Evolutionary conservation across 2,888 invertebrate species (phyloP).

Genomic region (Hydropsyche betteni): DNA sequence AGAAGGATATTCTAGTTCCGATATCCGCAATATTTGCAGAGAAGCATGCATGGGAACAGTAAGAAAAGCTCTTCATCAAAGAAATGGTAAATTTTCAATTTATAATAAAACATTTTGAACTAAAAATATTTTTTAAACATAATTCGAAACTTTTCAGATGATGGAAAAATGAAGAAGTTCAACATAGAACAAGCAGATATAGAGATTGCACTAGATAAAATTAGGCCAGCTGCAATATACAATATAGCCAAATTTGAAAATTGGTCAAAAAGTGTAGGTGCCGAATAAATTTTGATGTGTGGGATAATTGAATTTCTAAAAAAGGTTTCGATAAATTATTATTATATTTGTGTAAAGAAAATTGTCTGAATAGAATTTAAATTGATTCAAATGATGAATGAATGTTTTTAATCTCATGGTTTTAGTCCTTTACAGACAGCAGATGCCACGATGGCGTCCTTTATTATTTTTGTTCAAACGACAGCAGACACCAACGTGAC

Average conservation of each 20-base stretch:
- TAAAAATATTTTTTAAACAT: neutral
- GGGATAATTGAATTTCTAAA: too few species aligned
- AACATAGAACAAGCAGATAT: slow-evolving; percentile 58
- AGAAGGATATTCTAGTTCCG: slow-evolving; percentile 87
- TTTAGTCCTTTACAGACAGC: too few species aligned
- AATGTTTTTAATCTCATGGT: too few species aligned
- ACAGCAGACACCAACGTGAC: too few species aligned
- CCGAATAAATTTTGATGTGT: slow-evolving; percentile 54
- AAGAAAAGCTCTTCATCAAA: slow-evolving; percentile 67
- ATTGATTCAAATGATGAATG: too few species aligned
- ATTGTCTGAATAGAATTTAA: too few species aligned
- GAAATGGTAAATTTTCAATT: slow-evolving; percentile 49
- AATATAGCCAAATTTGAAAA: slow-evolving; percentile 66
- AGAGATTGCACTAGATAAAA: slow-evolving; percentile 64
- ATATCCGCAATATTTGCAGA: slow-evolving; percentile 86
- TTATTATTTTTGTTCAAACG: too few species aligned
- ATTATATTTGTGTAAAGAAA: too few species aligned
- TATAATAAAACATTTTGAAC: slow-evolving; percentile 58
- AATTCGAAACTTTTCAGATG: neutral
- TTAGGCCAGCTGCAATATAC: slow-evolving; percentile 69
- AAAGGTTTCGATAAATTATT: too few species aligned
- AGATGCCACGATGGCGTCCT: too few species aligned
- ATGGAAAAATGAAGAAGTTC: neutral
- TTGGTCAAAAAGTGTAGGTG: slow-evolving; percentile 74
- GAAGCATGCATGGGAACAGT: slow-evolving; percentile 87